A percentile compares a stretch with the other conserved stretches of the same genome.
These are phyloP conservation scores for Odontesthes bonariensis DNA, from an alignment of 2,113 vertebrate species.

Conservation along the genomic window DNA sequence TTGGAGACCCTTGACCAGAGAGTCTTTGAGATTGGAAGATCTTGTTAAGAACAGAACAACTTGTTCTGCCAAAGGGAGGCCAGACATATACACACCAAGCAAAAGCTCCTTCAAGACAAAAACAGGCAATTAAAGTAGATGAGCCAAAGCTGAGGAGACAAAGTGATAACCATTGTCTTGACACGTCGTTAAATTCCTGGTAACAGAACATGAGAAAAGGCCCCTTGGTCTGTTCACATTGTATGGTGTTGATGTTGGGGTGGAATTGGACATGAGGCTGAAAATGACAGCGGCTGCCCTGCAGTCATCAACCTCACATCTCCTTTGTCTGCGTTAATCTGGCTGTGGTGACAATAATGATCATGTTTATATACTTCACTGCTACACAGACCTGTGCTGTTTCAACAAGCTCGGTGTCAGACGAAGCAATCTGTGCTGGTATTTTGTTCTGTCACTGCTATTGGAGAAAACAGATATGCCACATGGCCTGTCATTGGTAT, in stretches of 20 bases:
- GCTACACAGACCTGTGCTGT: constrained; percentile 1
- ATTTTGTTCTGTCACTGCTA: constrained; percentile 5
- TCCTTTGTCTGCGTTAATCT: constrained; percentile 5
- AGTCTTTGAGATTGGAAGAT: constrained; percentile 51
- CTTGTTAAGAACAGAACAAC: constrained; percentile 61
- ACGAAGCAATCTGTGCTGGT: constrained; percentile 16
- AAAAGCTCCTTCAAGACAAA: constrained; percentile 57
- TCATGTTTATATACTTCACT: neutral
- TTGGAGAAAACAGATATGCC: constrained; percentile 8
- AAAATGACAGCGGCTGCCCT: constrained; percentile 4
- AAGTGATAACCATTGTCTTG: constrained; percentile 58
- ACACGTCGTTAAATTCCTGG: constrained; percentile 47
- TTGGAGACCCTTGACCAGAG: constrained; percentile 43
- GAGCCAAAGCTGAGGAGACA: constrained; percentile 60
- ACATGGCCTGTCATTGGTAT: constrained; percentile 7
- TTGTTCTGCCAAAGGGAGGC: constrained; percentile 57
- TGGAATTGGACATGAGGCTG: constrained; percentile 2
- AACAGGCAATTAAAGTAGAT: constrained; percentile 66
- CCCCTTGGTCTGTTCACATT: constrained; percentile 10
- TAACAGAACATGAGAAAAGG: constrained; percentile 35
- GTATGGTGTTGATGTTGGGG: constrained; percentile 8
- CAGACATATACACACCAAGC: constrained; percentile 32
- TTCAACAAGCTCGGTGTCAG: neutral
- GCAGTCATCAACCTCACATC: constrained; percentile 14
- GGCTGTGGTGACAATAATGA: neutral